Base-by-base conservation (phyloP, 2,888 invertebrate genomes). In the Crematogaster levior region DNA sequence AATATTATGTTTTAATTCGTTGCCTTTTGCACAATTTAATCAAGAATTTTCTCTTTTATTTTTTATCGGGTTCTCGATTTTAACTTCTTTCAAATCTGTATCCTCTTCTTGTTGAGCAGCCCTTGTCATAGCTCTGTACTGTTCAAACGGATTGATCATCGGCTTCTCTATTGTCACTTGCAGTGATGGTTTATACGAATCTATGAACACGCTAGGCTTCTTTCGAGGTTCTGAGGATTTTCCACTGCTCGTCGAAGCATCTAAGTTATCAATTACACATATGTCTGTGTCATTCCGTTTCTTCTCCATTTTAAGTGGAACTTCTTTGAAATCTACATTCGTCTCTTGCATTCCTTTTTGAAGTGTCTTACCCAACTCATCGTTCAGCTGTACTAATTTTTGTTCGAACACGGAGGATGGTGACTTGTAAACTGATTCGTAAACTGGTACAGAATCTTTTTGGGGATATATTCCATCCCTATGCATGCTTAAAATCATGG, bases 101-200 rank as follows among this genome's bases (percentile, higher is more conserved):
- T 81, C 48, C 3, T 53, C 56, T 6, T 61, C 37, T n/a, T 51
- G 43, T 65, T 12, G 72, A 73, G 27, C 12, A 53, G 24, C 34
- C 10, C 21, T 81, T 70, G 88, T 86, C n/a, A 87, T 88, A 12
- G 88, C 90, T 83, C 66, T 86, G 61, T 90, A 91, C 18, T 90
- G 89, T 56, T 89, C 87, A 46, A 91, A 91, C 0, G 90, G 90
- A 85, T 91, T 85, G 12, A 68, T 84, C 27, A 40, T 74, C 3
- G 92, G 90, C 58, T 90, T 90, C 30, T 93, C 92, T 18, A 92
- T 86, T 51, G 86, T 90, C 0, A 90, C 85, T 81, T 92, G 91
- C 24, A 84, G 46, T 10, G 90, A 48, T 10, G 92, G 81, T 65
- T 91, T 89, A 30, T 92, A 91, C 43, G 88, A 90, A 21, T 91